These are phyloP conservation scores for Tapirus terrestris DNA, from an alignment of 2,113 vertebrate genomes.

Conservation along the genomic window DNA sequence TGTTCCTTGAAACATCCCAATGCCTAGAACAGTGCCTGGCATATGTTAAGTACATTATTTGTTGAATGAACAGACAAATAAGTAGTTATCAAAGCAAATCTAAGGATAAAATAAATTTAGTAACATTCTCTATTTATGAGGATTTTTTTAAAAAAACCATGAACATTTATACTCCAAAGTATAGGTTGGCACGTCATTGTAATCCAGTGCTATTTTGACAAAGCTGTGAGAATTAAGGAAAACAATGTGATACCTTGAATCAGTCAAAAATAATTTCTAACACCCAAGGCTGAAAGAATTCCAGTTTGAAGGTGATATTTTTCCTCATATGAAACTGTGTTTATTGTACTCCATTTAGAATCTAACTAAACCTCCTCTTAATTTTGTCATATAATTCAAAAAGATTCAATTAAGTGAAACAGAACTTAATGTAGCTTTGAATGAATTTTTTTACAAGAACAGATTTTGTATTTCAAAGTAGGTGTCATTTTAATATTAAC, in stretches of 20 bases:
- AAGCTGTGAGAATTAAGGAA: slow-evolving; percentile 54
- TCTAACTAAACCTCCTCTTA: slow-evolving; percentile 55
- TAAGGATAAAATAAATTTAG: background rate
- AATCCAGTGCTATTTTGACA: slow-evolving; percentile 62
- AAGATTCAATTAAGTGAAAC: slow-evolving; percentile 69
- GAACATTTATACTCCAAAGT: slow-evolving; percentile 35
- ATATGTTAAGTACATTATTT: background rate
- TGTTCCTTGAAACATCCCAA: background rate
- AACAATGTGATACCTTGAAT: slow-evolving; percentile 33
- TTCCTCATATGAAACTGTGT: slow-evolving; percentile 62
- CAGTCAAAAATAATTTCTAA: slow-evolving; percentile 70
- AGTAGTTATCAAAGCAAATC: background rate
- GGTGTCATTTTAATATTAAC: slow-evolving; percentile 24
- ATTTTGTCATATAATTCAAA: slow-evolving; percentile 71
- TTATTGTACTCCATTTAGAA: slow-evolving; percentile 64
- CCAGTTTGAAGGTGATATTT: slow-evolving; percentile 64
- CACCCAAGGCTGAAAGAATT: slow-evolving; percentile 50
- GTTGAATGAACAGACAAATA: background rate
- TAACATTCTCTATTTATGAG: background rate
- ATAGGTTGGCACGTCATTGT: slow-evolving; percentile 21
- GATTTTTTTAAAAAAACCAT: background rate
- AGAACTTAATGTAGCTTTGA: slow-evolving; percentile 36
- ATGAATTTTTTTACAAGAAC: slow-evolving; percentile 50
- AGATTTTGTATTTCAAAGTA: slow-evolving; percentile 54
- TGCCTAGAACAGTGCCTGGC: background rate